Conservation (phyloP, 2,797 vertebrate genomes). For the Lacerta agilis region DNA sequence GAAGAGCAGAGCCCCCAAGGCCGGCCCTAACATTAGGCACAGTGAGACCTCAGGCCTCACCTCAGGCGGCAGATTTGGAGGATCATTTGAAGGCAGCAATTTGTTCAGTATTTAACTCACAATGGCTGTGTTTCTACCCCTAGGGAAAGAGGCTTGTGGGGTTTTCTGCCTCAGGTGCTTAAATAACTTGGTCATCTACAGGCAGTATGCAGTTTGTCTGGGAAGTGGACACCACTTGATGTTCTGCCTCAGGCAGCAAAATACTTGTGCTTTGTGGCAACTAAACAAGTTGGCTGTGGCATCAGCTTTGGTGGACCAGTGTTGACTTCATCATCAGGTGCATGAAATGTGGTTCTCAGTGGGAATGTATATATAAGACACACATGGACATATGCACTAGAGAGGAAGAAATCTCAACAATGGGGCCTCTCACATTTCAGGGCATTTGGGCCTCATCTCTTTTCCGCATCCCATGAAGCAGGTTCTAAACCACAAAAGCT, state of each 20-base stretch:
- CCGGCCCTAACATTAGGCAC: neutral
- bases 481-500: neutral
- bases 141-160: too few species aligned
- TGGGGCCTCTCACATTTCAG: neutral
- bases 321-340: neutral
- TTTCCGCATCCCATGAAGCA: neutral
- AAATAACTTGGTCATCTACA: neutral
- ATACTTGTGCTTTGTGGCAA: neutral
- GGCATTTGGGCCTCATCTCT: neutral
- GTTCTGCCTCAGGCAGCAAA: neutral
- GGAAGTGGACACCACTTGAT: neutral
- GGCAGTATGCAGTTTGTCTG: neutral
- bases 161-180: too few species aligned
- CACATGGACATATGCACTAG: neutral
- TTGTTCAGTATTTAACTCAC: neutral
- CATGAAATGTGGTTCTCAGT: neutral
- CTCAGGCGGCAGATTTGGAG: neutral
- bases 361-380: neutral
- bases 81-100: neutral
- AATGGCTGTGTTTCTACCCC: too few species aligned
- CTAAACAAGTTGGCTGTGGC: neutral
- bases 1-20: too few species aligned
- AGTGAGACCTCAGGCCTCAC: neutral
- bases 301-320: neutral
- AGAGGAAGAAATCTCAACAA: neutral